These are phyloP conservation scores for Umimayanthus kanabou DNA, from an alignment of 92 coral and sea anemone genomes.

Conservation along the genomic window DNA sequence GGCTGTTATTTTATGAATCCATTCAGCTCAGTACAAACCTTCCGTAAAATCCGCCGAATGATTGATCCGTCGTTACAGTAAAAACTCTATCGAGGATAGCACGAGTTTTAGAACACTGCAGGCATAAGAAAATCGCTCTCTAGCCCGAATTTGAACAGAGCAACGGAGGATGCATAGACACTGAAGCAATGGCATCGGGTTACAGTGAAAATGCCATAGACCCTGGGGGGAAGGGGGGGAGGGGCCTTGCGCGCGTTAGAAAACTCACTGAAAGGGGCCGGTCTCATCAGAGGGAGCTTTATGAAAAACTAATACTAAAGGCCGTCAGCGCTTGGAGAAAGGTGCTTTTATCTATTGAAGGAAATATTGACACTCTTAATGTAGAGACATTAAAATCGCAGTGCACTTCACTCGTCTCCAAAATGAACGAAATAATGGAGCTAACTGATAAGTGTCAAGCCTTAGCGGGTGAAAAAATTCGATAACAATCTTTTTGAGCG, in stretches of 20 bases:
- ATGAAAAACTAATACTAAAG: slow-evolving; percentile 5
- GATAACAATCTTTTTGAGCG: slow-evolving; percentile 19
- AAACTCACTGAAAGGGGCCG: slow-evolving; percentile 3
- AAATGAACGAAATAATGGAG: slow-evolving; percentile 26
- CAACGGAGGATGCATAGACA: slow-evolving; percentile 12
- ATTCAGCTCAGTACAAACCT: too few species aligned
- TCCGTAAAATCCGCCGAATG: too few species aligned
- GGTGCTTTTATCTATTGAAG: slow-evolving; percentile 3
- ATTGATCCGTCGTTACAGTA: background rate
- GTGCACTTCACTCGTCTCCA: slow-evolving; percentile 7
- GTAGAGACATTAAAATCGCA: slow-evolving; percentile 20
- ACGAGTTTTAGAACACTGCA: background rate
- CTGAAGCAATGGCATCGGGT: background rate
- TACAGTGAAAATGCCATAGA: background rate
- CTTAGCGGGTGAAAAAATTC: background rate
- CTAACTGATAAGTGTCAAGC: background rate
- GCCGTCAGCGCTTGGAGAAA: slow-evolving; percentile 6
- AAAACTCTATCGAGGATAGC: background rate
- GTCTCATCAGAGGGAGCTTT: background rate
- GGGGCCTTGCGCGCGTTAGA: slow-evolving; percentile 15
- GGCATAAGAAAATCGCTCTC: slow-evolving; percentile 10
- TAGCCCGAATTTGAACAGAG: slow-evolving; percentile 1
- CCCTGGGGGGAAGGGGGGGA: background rate
- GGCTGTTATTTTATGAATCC: too few species aligned
- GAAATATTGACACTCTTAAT: slow-evolving; percentile 6